Evolutionary conservation across 2,113 vertebrate species (phyloP).

Genomic region (Albula goreensis): DNA sequence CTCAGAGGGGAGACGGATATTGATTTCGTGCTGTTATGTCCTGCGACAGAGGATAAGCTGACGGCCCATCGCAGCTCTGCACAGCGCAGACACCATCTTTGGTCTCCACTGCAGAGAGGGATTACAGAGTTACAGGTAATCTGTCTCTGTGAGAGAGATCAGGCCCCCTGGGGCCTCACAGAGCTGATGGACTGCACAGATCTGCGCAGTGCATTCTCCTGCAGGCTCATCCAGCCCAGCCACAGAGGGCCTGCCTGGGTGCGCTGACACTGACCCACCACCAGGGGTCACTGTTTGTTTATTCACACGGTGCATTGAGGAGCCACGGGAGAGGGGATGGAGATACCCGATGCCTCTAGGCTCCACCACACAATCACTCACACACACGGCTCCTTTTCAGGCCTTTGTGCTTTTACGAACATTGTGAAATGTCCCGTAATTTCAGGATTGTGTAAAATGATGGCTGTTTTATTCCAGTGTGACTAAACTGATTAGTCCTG

Average conservation of each 20-base stretch:
- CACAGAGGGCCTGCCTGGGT: background rate
- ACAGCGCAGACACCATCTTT: background rate
- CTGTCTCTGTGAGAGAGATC: background rate
- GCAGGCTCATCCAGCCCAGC: background rate
- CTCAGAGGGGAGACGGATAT: background rate
- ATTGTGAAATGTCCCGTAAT: no score
- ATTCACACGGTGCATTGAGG: background rate
- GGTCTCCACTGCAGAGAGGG: slow-evolving; percentile 15
- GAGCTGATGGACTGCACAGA: background rate
- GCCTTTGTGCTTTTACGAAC: no score
- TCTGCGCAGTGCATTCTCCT: background rate
- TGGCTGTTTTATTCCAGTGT: no score
- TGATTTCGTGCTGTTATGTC: background rate
- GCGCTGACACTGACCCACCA: background rate
- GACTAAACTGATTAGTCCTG: no score
- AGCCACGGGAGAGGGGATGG: background rate
- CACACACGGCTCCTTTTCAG: no score
- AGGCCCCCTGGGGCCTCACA: slow-evolving; percentile 2
- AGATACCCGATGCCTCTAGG: background rate
- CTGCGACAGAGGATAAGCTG: background rate
- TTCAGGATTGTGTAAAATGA: no score
- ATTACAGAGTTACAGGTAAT: slow-evolving; percentile 42
- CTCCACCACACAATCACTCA: background rate
- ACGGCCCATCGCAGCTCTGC: background rate
- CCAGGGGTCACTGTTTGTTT: slow-evolving; percentile 11